Evolutionary conservation across 2,113 vertebrate species (phyloP), one percentile per base, ranked within the genome.

Genomic region (Amphilophus citrinellus): DNA sequence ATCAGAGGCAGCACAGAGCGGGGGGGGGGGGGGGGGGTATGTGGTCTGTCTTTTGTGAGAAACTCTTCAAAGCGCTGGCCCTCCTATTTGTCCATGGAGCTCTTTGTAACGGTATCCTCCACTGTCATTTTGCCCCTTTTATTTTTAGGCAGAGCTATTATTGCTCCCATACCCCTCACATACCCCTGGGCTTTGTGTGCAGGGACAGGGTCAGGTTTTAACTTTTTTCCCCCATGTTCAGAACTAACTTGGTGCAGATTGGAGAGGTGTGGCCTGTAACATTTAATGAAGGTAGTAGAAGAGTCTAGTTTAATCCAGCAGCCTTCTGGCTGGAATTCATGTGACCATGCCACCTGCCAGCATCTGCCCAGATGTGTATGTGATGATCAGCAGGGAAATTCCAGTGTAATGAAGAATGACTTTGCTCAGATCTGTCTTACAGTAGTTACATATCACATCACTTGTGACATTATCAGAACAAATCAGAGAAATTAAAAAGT

Each of bases 71-170:
- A 96, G 89, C 84, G 18, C 53, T 44, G 71, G 85, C 82, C 82
- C 75, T 87, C 91, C 85, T 94, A 79, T 89, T 91, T 95, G 82
- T 87, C 82, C 92, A 0, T 90, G 82, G 44, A 88, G 81, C 76
- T 95, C 91, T 95, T 95, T 94, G 88, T 94, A 95, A 93, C 87
- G 87, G 78, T 92, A 95, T 89, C 84, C 83, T 85, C 85, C 90
- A 88, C 89, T 93, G 95, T 95, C 92, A 94, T 96, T 95, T 93
- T 87, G 90, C 65, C 82, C 89, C 92, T 93, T 94, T 94, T 95
- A 94, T 94, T 95, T 95, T 94, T 91, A 94, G 80, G 83, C 90
- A 88, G 85, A 93, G 79, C 61, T 90, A 87, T 71, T 94, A 88
- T 90, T 87, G 89, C 83, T 81, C 56, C 80, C 84, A 82, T 88